A percentile compares a stretch with the other conserved stretches of the same genome.
Conservation (phyloP, 2,888 invertebrate species). For the Melinaea menophilus region DNA sequence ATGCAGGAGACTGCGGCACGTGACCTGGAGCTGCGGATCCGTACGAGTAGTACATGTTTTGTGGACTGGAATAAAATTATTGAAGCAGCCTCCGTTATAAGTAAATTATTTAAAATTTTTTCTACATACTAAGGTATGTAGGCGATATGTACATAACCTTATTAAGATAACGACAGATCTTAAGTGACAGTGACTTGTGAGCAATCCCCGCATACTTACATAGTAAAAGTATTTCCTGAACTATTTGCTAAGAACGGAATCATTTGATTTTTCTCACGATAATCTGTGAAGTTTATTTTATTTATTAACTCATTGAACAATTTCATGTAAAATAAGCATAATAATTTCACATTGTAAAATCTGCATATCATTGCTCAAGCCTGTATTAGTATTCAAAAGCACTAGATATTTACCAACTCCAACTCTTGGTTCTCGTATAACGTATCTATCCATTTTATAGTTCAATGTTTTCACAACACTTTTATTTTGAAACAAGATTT, state of each 20-base stretch:
- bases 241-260: slow-evolving; percentile 49
- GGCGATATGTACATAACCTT: too few relatives aligned
- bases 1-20: background rate
- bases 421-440: slow-evolving; percentile 54
- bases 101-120: too few relatives aligned
- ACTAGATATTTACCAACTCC: slow-evolving; percentile 41
- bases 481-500: too few relatives aligned
- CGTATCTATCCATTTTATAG: slow-evolving; percentile 56
- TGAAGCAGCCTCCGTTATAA: too few relatives aligned
- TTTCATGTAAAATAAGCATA: too few relatives aligned
- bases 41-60: background rate
- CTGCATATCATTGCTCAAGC: too few relatives aligned
- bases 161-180: too few relatives aligned
- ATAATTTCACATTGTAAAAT: too few relatives aligned
- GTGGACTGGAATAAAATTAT: background rate
- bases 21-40: background rate
- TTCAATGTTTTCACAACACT: slow-evolving; percentile 5
- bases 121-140: too few relatives aligned
- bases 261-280: slow-evolving; percentile 64
- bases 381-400: background rate
- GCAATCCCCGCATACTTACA: slow-evolving; percentile 47
- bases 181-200: slow-evolving; percentile 8
- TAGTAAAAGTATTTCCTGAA: slow-evolving; percentile 48
- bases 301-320: too few relatives aligned
- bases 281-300: slow-evolving; percentile 40